Conservation (phyloP, 2,113 vertebrate species). For the Sakesphorus luctuosus region DNA sequence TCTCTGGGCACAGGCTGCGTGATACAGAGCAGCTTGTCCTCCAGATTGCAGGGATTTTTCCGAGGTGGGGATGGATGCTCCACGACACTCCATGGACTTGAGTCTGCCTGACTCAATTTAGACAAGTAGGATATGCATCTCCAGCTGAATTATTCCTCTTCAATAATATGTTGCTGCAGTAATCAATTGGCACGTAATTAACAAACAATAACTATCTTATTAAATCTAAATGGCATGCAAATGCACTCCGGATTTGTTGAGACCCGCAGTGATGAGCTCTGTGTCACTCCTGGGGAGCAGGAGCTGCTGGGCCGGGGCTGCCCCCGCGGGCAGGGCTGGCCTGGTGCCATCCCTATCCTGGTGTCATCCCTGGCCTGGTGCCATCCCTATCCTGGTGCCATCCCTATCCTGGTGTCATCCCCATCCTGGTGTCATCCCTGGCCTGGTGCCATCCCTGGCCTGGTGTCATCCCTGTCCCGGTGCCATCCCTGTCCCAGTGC, state of each 20-base stretch:
- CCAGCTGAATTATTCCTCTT: slow-evolving; percentile 48
- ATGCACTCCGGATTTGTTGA: not conserved
- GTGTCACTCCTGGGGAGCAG: not conserved
- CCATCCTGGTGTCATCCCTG: no score
- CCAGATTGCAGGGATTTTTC: not conserved
- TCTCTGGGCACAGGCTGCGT: not conserved
- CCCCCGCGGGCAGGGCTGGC: not conserved
- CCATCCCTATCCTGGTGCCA: no score
- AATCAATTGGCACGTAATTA: slow-evolving; percentile 44
- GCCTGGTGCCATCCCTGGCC: no score
- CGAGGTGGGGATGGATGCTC: not conserved
- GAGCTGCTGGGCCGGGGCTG: not conserved
- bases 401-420: no score
- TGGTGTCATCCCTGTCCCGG: no score
- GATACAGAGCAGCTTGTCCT: not conserved
- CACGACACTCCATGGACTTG: not conserved
- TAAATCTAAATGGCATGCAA: slow-evolving; percentile 44
- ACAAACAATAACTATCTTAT: slow-evolving; percentile 44
- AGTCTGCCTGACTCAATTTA: slow-evolving; percentile 21
- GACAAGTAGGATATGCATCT: not conserved
- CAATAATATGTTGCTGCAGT: slow-evolving; percentile 38
- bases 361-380: no score
- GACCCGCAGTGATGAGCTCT: not conserved
- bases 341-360: not conserved
- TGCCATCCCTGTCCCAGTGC: no score